Conservation (phyloP, 2,113 vertebrate species). For the Saiga tatarica region DNA sequence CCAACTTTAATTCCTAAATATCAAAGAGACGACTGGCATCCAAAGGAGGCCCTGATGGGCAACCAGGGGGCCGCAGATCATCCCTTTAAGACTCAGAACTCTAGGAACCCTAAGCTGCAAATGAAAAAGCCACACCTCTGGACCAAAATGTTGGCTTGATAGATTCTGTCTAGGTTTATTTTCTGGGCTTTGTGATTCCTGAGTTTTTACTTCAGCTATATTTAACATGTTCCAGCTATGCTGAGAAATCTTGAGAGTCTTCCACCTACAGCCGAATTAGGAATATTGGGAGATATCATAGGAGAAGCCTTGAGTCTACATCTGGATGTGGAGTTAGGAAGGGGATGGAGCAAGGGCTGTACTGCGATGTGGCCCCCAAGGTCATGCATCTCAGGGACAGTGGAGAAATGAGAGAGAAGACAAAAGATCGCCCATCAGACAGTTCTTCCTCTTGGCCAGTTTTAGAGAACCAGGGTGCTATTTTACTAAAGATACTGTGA, state of each 20-base stretch:
- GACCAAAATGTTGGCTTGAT: not conserved
- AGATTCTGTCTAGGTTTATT: not conserved
- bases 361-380: accelerated
- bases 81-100: not conserved
- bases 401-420: not conserved
- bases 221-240: not conserved
- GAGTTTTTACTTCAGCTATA: not conserved
- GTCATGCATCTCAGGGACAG: not conserved
- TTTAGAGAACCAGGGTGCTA: not conserved
- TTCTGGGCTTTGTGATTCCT: not conserved
- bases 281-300: not conserved
- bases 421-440: not conserved
- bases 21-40: not conserved
- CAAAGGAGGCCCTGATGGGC: not conserved
- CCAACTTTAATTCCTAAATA: not conserved
- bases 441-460: not conserved
- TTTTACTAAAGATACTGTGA: not conserved
- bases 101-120: not conserved
- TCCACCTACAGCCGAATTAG: not conserved
- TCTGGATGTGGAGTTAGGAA: not conserved
- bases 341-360: not conserved
- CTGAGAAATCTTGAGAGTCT: not conserved
- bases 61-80: not conserved
- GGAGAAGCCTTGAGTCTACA: not conserved
- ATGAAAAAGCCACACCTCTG: not conserved